Evolutionary conservation across 2,888 invertebrate species (phyloP).

Genomic region (Andrena dorsata): DNA sequence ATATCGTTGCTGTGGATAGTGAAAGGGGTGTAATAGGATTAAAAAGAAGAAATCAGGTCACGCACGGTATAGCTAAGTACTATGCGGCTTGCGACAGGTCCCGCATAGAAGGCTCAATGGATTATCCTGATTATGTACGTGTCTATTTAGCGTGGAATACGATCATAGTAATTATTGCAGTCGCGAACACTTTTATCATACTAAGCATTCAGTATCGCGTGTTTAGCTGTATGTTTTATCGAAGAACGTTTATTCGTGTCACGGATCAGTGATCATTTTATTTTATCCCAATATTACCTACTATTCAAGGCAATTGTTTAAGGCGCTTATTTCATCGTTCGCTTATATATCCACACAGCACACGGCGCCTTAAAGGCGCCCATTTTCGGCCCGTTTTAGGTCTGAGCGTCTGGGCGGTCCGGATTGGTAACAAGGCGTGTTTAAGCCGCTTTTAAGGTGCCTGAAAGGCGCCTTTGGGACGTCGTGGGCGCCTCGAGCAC

Average conservation of each 20-base stretch:
- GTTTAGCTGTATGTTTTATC: background rate
- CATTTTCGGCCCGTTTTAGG: too few species aligned
- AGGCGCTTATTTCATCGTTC: background rate
- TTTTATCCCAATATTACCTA: background rate
- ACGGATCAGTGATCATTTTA: background rate
- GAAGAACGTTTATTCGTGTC: background rate
- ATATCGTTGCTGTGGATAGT: conserved; percentile 19
- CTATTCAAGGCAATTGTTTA: background rate
- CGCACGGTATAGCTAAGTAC: conserved; percentile 5
- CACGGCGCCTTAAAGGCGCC: too few species aligned
- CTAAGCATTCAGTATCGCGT: background rate
- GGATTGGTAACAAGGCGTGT: too few species aligned
- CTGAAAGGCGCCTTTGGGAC: too few species aligned
- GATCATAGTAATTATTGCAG: conserved; percentile 15
- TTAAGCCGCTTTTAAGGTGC: too few species aligned
- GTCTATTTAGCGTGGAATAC: background rate
- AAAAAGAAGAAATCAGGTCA: conserved; percentile 40
- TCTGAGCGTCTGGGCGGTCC: too few species aligned
- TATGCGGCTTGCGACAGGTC: conserved; percentile 21
- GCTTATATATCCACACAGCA: background rate
- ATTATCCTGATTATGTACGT: conserved; percentile 22
- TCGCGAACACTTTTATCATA: background rate
- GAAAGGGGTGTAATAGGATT: conserved; percentile 39
- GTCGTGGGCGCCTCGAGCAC: too few species aligned
- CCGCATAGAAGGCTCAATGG: conserved; percentile 13